These are phyloP conservation scores for Thecophora atra DNA, from an alignment of 2,888 invertebrate species.

Conservation along the genomic window DNA sequence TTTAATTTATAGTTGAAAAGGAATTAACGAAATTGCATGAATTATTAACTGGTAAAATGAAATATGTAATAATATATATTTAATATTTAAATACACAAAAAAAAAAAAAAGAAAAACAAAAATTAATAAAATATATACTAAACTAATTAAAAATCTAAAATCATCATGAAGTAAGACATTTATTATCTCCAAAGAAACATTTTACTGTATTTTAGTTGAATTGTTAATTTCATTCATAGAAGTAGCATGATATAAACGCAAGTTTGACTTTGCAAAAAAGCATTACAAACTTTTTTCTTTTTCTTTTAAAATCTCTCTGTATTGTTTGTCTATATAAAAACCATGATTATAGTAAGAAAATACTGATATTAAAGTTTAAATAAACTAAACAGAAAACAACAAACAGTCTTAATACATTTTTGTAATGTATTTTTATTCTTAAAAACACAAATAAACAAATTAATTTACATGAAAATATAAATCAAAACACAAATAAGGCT, in stretches of 20 bases:
- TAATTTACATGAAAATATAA: conserved; percentile 42
- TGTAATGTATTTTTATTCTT: conserved; percentile 35
- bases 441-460: neutral
- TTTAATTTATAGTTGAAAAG: conserved; percentile 18
- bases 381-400: conserved; percentile 30
- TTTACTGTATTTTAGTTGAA: conserved; percentile 36
- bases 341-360: conserved; percentile 22
- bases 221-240: conserved; percentile 34
- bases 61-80: conserved; percentile 12
- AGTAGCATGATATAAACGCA: conserved; percentile 19
- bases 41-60: conserved; percentile 10
- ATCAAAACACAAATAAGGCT: conserved; percentile 42
- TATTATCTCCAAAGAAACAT: conserved; percentile 36
- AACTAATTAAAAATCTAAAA: conserved; percentile 10
- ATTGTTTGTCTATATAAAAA: conserved; percentile 33
- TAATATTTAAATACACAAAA: conserved; percentile 5
- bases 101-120: conserved; percentile 7
- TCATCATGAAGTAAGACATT: conserved; percentile 11
- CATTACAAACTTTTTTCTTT: conserved; percentile 23
- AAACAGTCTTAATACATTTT: conserved; percentile 37
- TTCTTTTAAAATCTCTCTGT: neutral
- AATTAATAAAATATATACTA: conserved; percentile 8
- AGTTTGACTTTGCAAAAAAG: conserved; percentile 3
- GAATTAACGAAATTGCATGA: conserved; percentile 3
- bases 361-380: conserved; percentile 31